These are phyloP conservation scores for Paratilapia polleni DNA, from an alignment of 2,113 vertebrate genomes.

Conservation along the genomic window DNA sequence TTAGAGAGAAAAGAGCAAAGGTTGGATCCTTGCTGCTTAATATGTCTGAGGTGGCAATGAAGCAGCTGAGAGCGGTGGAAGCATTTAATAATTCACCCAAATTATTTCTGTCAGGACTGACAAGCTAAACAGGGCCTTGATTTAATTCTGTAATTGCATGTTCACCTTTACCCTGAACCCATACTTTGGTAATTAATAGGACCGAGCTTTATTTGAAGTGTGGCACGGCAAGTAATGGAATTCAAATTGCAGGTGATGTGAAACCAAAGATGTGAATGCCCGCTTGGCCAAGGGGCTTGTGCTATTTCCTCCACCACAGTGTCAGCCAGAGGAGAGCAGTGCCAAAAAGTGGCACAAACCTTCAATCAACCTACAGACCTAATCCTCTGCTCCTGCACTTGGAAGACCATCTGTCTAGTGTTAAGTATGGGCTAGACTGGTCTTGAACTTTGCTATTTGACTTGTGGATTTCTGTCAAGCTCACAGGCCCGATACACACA, in stretches of 20 bases:
- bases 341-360: conserved; percentile 37
- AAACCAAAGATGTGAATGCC: conserved; percentile 58
- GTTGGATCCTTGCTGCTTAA: conserved; percentile 15
- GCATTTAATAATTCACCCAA: conserved; percentile 82
- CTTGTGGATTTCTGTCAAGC: not conserved
- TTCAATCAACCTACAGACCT: conserved; percentile 25
- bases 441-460: conserved; percentile 30
- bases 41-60: conserved; percentile 40
- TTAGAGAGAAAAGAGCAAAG: conserved; percentile 16
- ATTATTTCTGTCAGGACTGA: conserved; percentile 83
- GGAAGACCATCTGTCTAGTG: not conserved
- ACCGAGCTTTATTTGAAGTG: conserved; percentile 74
- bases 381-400: conserved; percentile 15
- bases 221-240: conserved; percentile 74
- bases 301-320: conserved; percentile 18
- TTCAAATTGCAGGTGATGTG: conserved; percentile 77
- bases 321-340: conserved; percentile 25
- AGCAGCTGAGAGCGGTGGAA: conserved; percentile 52
- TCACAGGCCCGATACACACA: not conserved
- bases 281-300: conserved; percentile 19
- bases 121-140: conserved; percentile 78
- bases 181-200: conserved; percentile 81
- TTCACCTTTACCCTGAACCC: conserved; percentile 79
- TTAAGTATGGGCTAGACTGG: not conserved
- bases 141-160: conserved; percentile 82